phyloP scores from a whole-genome alignment of 2,113 vertebrate species.

The Elaphurus davidianus region DNA sequence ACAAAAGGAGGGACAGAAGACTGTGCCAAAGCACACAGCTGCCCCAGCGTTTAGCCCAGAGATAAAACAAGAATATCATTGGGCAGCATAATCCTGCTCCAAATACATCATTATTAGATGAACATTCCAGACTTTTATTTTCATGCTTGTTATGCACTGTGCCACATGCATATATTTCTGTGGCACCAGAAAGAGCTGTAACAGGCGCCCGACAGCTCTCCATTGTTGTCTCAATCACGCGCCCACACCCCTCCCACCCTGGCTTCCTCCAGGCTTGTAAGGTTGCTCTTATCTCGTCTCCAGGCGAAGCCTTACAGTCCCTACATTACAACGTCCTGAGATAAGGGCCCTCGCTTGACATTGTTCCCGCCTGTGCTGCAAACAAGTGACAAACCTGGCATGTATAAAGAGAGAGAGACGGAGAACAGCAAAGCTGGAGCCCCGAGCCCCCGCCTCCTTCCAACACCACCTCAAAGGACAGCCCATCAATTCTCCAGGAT shows the following conservation, averaged over 20 bases:
- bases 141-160: slow-evolving; percentile 84
- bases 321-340: slow-evolving; percentile 88
- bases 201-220: slow-evolving; percentile 78
- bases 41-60: slow-evolving; percentile 87
- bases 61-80: slow-evolving; percentile 87
- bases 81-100: slow-evolving; percentile 84
- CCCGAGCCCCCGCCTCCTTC: neutral
- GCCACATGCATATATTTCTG: slow-evolving; percentile 79
- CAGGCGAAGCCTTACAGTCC: slow-evolving; percentile 87
- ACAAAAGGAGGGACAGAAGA: slow-evolving; percentile 88
- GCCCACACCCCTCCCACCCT: neutral
- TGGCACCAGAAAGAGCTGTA: slow-evolving; percentile 85
- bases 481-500: slow-evolving; percentile 95
- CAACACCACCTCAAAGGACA: slow-evolving; percentile 82
- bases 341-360: slow-evolving; percentile 91
- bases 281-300: slow-evolving; percentile 90
- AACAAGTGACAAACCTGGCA: slow-evolving; percentile 87
- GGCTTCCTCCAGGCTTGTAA: slow-evolving; percentile 80
- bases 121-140: slow-evolving; percentile 90
- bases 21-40: slow-evolving; percentile 90
- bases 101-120: slow-evolving; percentile 94
- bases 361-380: slow-evolving; percentile 86
- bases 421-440: slow-evolving; percentile 83
- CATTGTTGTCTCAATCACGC: slow-evolving; percentile 84
- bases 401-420: slow-evolving; percentile 84